A percentile compares a stretch with the other conserved stretches of the same genome.
Evolutionary conservation across 2,888 invertebrate species (phyloP).

Genomic region (Cybosia mesomella): DNA sequence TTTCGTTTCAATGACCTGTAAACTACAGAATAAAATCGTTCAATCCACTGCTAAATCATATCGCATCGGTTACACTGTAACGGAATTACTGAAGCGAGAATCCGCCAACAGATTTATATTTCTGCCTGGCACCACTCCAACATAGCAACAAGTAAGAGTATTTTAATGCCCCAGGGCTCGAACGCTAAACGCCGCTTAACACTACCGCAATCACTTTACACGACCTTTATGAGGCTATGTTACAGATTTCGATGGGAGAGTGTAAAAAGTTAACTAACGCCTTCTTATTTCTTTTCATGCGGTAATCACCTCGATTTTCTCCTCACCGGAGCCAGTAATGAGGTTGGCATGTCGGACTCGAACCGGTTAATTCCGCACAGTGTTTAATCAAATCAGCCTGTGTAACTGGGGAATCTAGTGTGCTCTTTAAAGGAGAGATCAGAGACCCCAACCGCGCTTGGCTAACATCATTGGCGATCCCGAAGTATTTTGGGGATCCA

Average conservation of each 20-base stretch:
- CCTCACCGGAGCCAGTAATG: no score
- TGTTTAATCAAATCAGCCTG: no score
- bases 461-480: no score
- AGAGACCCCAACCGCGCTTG: no score
- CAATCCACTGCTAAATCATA: conserved; percentile 17
- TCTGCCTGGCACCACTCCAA: conserved; percentile 49
- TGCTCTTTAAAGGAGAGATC: no score
- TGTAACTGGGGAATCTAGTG: no score
- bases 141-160: conserved; percentile 53
- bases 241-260: conserved; percentile 28
- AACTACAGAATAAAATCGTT: not conserved
- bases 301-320: no score
- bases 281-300: no score
- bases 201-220: conserved; percentile 43
- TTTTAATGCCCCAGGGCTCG: conserved; percentile 48
- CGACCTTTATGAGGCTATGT: conserved; percentile 29
- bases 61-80: conserved; percentile 24
- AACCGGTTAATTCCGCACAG: no score
- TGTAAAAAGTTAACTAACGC: conserved; percentile 4
- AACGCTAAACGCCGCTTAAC: conserved; percentile 46
- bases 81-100: conserved; percentile 31
- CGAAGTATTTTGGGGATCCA: no score
- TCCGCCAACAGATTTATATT: conserved; percentile 46
- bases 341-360: no score
- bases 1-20: no score